Evolutionary conservation across 2,888 invertebrate species (phyloP), one percentile per base, ranked within the genome.

Genomic region (Yponomeuta cagnagella): DNA sequence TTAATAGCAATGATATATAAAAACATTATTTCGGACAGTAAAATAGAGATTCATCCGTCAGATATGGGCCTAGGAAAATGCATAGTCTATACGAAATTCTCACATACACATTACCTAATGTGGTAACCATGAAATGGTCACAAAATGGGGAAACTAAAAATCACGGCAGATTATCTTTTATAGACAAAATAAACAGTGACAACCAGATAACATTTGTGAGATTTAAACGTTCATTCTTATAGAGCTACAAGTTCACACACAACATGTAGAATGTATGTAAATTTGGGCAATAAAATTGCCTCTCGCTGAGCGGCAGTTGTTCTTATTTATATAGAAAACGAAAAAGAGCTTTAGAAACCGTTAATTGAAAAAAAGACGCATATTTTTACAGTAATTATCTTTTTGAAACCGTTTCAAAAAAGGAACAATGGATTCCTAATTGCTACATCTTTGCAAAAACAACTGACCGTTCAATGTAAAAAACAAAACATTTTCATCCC

Each of bases 61-160:
- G 76, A 74, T 76, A 78, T 74, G 65, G 71, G 76, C 78, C 76
- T 77, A 76, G 79, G 75, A 78, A 84, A 82, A 81, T 76, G 78
- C 76, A 79, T 79, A 79, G 52, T 12, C 75, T 81, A 79, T 78
- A 81, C 79, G 75, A 72, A 78, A 84, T 89, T 89, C 89, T 82
- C 90, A 90, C 90, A 88, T 86, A 87, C 77, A 87, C 81, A 87
- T 85, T 82, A 82, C 86, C 87, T 90, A 85, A 89, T 86, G 86
- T 52, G 68, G 68, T 68, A 68, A 48, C 68, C 68, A 68, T 68
- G 68, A 68, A 68, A 68, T 68, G 52, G 70, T 72, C 74, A 78
- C 78, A 78, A 84, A 83, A 80, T 77, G 77, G 75, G 52, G 76
- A 73, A 75, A 31, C 30, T 48, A 79, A 80, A 79, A 78, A 75